phyloP scores from a whole-genome alignment of 2,113 vertebrate genomes.

The Gila orcuttii region DNA sequence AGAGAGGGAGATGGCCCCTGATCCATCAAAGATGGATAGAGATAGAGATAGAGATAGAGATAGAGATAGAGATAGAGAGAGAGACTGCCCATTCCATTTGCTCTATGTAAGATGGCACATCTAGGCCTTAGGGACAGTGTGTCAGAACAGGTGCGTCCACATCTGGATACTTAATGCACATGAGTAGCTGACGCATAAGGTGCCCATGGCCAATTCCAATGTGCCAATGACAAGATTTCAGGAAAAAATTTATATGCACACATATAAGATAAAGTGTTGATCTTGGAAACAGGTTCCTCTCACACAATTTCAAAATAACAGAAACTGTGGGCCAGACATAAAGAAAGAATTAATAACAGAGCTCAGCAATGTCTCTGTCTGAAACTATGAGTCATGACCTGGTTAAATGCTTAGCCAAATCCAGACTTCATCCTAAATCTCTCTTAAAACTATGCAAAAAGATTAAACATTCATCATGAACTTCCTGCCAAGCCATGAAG shows the following conservation, averaged over 20 bases:
- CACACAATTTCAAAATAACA: neutral
- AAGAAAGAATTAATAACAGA: conserved; percentile 3
- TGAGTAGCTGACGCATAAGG: neutral
- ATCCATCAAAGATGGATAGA: too few relatives aligned
- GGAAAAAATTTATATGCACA: neutral
- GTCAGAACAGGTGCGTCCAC: conserved; percentile 12
- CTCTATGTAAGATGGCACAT: neutral
- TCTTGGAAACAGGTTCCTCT: neutral
- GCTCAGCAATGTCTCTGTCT: conserved; percentile 30
- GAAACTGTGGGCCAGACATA: neutral
- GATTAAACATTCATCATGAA: conserved; percentile 19
- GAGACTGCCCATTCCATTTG: conserved; percentile 14
- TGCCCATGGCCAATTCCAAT: neutral
- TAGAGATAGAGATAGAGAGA: too few relatives aligned
- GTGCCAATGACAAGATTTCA: neutral
- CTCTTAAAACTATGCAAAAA: conserved; percentile 30
- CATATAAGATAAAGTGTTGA: neutral
- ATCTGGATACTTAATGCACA: conserved; percentile 37
- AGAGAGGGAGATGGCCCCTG: neutral
- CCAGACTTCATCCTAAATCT: neutral
- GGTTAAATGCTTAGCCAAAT: conserved; percentile 7
- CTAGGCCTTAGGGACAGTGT: neutral
- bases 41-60: too few relatives aligned
- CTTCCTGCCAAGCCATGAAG: conserved; percentile 1
- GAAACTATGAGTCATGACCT: conserved; percentile 43